Base-by-base conservation (phyloP, 2,113 vertebrate species). In the Mormyrus iriodes region DNA sequence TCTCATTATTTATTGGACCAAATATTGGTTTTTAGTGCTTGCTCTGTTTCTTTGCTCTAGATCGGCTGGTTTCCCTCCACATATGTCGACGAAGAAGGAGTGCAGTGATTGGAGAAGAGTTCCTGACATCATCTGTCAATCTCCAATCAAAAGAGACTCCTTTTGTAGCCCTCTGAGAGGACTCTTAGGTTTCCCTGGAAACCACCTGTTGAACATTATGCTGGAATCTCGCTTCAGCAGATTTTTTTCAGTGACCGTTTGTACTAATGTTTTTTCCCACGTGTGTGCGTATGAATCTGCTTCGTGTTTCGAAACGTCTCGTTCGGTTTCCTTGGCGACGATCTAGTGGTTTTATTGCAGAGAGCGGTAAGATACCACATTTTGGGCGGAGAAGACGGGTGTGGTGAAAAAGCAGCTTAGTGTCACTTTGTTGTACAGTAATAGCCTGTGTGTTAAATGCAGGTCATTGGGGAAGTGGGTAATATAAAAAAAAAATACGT, bases 31-130 rank as follows among this genome's bases (percentile, higher is more conserved):
- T 79, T 79, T 35, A 39, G n/a, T 76, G 69, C 4, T 19, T 17
- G 15, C 12, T 35, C 65, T 17, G 31, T 15, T 86, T 91, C 49
- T 73, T 69, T 92, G n/a, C n/a, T 89, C 7, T 95, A 99, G 98
- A 96, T 99, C 0, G 98, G 98, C 90, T 99, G 98, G 98, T 99
- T 99, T 91, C 98, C 98, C 86, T 99, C 98, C 0, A 99, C 98
- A 0, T 99, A 99, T 0, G 98, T 99, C 84, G 98, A 99, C 85
- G 98, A 99, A 92, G 98, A 99, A 88, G 97, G 97, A 0, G 92
- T 97, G 84, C 98, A 98, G 90, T 98, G 96, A 97, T 21, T 0
- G 46, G 0, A 0, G 27, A 61, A 3, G 48, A 91, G 0, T 61
- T 8, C 58, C 5, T 89, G 52, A 91, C 90, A 86, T 91, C 91